Conservation (phyloP, 2,113 vertebrate genomes). For the Pseudonaja textilis region DNA sequence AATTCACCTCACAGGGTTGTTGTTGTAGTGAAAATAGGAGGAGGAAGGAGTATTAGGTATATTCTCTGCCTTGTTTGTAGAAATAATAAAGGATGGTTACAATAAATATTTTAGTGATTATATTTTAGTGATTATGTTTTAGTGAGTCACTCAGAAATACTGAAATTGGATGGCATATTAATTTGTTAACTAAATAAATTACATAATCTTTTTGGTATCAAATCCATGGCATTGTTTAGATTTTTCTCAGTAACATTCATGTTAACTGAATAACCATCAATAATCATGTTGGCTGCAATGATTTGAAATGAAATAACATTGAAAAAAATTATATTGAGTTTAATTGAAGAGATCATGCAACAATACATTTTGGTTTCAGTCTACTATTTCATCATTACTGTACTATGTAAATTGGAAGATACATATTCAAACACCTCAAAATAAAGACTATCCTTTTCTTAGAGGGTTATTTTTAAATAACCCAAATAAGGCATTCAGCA, state of each 20-base stretch:
- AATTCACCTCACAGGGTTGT: too few species aligned
- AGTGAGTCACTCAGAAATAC: too few species aligned
- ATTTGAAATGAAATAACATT: neutral
- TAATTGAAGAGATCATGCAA: neutral
- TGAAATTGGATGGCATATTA: neutral
- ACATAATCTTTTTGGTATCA: neutral
- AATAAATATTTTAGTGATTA: too few species aligned
- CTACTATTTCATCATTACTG: conserved; percentile 59
- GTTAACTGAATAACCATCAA: neutral
- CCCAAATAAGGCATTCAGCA: neutral
- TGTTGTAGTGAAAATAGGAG: too few species aligned
- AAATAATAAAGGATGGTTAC: too few species aligned
- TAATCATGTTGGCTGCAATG: rapidly evolving
- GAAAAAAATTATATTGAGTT: neutral
- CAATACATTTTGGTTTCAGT: conserved; percentile 28
- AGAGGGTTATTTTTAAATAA: neutral
- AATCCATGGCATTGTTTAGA: neutral
- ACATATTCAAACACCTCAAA: neutral
- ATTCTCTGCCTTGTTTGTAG: too few species aligned
- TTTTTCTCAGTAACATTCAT: conserved; percentile 26
- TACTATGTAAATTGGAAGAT: conserved; percentile 47
- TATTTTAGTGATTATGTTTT: too few species aligned
- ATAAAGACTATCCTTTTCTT: neutral
- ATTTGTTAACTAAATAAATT: neutral
- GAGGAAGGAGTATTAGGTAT: too few species aligned